Evolutionary conservation across 1,140 invertebrate species (phyloP).

Genomic region (Papilio polyxenes): DNA sequence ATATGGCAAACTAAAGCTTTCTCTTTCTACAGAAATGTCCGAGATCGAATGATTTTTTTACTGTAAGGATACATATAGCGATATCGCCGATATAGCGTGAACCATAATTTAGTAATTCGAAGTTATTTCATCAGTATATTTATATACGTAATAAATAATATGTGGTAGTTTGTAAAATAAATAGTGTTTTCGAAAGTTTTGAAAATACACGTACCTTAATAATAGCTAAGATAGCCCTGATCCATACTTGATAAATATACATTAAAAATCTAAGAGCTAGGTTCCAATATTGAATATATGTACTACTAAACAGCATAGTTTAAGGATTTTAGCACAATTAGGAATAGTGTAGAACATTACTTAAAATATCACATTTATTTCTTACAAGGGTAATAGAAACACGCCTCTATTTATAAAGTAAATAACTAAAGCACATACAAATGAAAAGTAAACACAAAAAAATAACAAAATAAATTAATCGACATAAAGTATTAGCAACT

Average conservation of each 20-base stretch:
- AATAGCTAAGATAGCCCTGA: slow-evolving; percentile 28
- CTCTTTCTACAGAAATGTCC: no score
- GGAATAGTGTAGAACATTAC: slow-evolving; percentile 57
- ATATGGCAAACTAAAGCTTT: background rate
- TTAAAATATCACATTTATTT: slow-evolving; percentile 75
- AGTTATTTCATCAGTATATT: background rate
- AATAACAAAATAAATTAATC: background rate
- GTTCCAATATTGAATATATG: slow-evolving; percentile 22
- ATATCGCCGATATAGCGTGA: background rate
- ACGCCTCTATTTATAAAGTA: background rate
- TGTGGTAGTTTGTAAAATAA: background rate
- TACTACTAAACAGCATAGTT: slow-evolving; percentile 23
- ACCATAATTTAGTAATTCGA: background rate
- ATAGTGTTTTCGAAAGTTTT: background rate
- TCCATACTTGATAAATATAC: slow-evolving; percentile 23
- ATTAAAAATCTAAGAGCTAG: slow-evolving; percentile 16
- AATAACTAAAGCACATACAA: background rate
- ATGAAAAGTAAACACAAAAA: background rate
- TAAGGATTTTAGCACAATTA: slow-evolving; percentile 31
- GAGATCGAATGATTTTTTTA: no score
- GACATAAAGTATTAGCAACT: background rate
- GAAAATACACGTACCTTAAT: slow-evolving; percentile 23
- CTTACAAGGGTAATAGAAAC: slow-evolving; percentile 36
- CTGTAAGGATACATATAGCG: no score
- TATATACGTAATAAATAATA: background rate